Base-by-base conservation (phyloP, 2,797 vertebrate species). In the Crocidura indochinensis region DNA sequence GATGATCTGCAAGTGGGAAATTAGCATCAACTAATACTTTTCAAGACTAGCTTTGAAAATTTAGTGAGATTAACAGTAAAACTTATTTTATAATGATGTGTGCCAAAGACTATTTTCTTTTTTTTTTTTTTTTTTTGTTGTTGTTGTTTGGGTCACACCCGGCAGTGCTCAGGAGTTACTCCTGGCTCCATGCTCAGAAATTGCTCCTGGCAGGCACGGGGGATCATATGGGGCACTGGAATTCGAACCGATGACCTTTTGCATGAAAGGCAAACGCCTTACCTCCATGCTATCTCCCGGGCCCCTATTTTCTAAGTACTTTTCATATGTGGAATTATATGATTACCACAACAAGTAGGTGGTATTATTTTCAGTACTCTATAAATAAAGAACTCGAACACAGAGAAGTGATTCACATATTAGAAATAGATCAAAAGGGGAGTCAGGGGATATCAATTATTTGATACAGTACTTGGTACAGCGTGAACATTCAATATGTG, bases 281-380 rank as follows among this genome's bases (percentile, higher is more conserved):
- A n/a, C n/a, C n/a, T n/a, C n/a, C n/a, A n/a, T n/a, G n/a, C n/a
- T n/a, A n/a, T n/a, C n/a, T n/a, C n/a, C n/a, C n/a, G n/a, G n/a
- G n/a, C n/a, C n/a, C n/a, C n/a, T n/a, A n/a, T n/a, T n/a, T n/a
- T 69, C n/a, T 62, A 72, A 91, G 79, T 24, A 31, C 22, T 85
- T 81, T 95, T 64, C 26, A 79, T 72, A 10, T 72, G 86, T 64
- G 80, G 77, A 83, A 20, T 64, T 38, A 38, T 38, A 85, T 89
- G 67, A 64, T 79, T 81, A 68, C 88, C 51, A 91, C 24, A 49
- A 22, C 53, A 92, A 60, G 31, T 38, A 92, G 67, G 68, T 92
- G 14, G 14, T 56, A 72, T 94, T 83, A 71, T 47, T 75, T 64
- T n/a, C 8, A 19, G 11, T 82, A 65, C 6, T 84, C 82, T 82